These are phyloP conservation scores for Sinocyclocheilus maitianheensis DNA, from an alignment of 2,113 vertebrate species.

Conservation along the genomic window DNA sequence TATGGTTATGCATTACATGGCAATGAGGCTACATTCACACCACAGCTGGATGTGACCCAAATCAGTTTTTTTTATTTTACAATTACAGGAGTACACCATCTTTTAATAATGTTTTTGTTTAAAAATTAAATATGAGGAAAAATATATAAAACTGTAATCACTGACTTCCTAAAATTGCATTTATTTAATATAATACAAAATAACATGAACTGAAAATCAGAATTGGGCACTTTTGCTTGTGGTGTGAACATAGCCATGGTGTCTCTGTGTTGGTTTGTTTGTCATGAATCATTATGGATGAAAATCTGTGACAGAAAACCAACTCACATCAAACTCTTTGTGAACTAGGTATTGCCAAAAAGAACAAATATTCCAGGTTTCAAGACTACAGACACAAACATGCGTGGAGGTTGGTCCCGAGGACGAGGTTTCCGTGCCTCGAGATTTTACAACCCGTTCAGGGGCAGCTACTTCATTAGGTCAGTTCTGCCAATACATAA, in stretches of 20 bases:
- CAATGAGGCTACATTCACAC: not conserved
- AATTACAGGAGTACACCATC: too few relatives aligned
- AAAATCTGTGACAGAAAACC: not conserved
- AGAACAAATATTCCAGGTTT: constrained; percentile 92
- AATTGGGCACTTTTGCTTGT: not conserved
- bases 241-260: not conserved
- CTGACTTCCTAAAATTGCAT: too few relatives aligned
- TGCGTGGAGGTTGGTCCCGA: constrained; percentile 67
- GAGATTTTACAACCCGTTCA: too few relatives aligned
- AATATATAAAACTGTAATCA: not conserved
- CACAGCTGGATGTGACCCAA: not conserved
- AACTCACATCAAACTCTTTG: not conserved
- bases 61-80: not conserved
- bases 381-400: constrained; percentile 78
- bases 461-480: too few relatives aligned
- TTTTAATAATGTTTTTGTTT: too few relatives aligned
- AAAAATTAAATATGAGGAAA: too few relatives aligned
- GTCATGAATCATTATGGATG: not conserved
- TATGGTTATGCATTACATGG: not conserved
- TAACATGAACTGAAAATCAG: not conserved
- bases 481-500: too few relatives aligned
- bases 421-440: constrained; percentile 36
- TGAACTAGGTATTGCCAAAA: constrained; percentile 86
- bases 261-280: not conserved
- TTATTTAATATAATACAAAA: not conserved